These are phyloP conservation scores for Parochlus steinenii DNA, from an alignment of 2,888 invertebrate genomes.

Conservation along the genomic window DNA sequence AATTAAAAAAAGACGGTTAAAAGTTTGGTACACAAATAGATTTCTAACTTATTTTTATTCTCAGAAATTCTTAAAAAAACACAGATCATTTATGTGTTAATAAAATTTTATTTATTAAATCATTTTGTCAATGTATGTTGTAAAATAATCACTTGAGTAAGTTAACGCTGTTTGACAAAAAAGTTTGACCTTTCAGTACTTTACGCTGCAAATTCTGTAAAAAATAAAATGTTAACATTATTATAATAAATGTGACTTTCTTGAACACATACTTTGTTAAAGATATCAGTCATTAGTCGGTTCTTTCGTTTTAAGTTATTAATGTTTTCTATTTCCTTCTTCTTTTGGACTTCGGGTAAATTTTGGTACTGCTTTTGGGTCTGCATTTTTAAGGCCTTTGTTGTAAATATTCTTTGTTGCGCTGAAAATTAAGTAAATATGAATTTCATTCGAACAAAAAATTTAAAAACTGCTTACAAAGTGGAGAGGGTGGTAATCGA, in stretches of 20 bases:
- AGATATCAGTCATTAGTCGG: conserved; percentile 9
- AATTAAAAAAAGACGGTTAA: too few relatives aligned
- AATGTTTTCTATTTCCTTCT: conserved; percentile 6
- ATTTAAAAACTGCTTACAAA: neutral
- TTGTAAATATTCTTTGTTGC: conserved; percentile 8
- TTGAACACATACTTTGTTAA: conserved; percentile 3
- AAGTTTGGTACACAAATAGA: too few relatives aligned
- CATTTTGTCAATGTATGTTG: too few relatives aligned
- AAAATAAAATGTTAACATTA: neutral
- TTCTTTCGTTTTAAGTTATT: conserved; percentile 10
- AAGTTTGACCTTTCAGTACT: conserved; percentile 8
- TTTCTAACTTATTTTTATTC: too few relatives aligned
- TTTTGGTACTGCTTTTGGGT: conserved; percentile 6
- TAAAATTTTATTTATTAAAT: too few relatives aligned
- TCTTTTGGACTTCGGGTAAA: conserved; percentile 8
- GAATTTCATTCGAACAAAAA: too few relatives aligned
- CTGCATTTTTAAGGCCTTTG: conserved; percentile 9
- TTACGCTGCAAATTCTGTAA: conserved; percentile 9
- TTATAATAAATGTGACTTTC: neutral
- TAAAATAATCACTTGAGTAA: too few relatives aligned
- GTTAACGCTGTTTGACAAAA: conserved; percentile 10
- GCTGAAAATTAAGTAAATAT: too few relatives aligned
- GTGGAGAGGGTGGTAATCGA: neutral
- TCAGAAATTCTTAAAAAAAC: too few relatives aligned
- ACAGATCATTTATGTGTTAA: too few relatives aligned